A percentile compares a stretch with the other conserved stretches of the same genome.
Conservation (phyloP, 2,888 invertebrate species). For the Epistrophe grossulariae region DNA sequence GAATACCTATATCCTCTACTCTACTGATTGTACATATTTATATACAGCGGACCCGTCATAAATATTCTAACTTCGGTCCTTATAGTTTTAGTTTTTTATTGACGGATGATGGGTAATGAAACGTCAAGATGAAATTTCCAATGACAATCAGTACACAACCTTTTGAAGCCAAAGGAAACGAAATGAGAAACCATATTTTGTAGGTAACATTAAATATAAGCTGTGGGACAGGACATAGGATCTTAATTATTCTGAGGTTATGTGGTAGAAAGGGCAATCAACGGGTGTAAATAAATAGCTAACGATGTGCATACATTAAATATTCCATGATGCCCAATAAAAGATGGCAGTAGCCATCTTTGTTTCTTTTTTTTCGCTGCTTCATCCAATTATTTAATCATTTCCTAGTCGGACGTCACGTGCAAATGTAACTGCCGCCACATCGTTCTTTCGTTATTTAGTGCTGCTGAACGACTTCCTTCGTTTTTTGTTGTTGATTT, state of each 20-base stretch:
- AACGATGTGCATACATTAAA: slow-evolving; percentile 68
- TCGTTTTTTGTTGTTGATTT: slow-evolving; percentile 27
- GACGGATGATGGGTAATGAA: slow-evolving; percentile 60
- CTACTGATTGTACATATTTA: too few species aligned
- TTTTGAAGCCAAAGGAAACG: neutral
- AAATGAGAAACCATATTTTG: slow-evolving; percentile 34
- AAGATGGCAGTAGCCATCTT: slow-evolving; percentile 45
- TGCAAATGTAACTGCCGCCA: slow-evolving; percentile 68
- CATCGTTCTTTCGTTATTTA: slow-evolving; percentile 66
- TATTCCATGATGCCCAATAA: slow-evolving; percentile 47
- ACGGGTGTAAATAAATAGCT: slow-evolving; percentile 69
- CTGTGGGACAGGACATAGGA: neutral
- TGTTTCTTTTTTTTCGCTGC: slow-evolving; percentile 8
- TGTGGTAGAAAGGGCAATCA: slow-evolving; percentile 64
- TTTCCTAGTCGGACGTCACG: slow-evolving; percentile 72
- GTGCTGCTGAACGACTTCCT: slow-evolving; percentile 70
- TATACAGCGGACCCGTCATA: slow-evolving; percentile 25
- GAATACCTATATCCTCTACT: neutral
- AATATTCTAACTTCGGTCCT: slow-evolving; percentile 61
- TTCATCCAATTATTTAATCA: slow-evolving; percentile 74
- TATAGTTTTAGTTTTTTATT: slow-evolving; percentile 74
- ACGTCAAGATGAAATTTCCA: slow-evolving; percentile 44
- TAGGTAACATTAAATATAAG: neutral
- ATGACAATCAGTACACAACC: neutral
- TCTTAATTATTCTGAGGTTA: slow-evolving; percentile 67